Base-by-base conservation (phyloP, 2,888 invertebrate species). In the Capitulum mitella region DNA sequence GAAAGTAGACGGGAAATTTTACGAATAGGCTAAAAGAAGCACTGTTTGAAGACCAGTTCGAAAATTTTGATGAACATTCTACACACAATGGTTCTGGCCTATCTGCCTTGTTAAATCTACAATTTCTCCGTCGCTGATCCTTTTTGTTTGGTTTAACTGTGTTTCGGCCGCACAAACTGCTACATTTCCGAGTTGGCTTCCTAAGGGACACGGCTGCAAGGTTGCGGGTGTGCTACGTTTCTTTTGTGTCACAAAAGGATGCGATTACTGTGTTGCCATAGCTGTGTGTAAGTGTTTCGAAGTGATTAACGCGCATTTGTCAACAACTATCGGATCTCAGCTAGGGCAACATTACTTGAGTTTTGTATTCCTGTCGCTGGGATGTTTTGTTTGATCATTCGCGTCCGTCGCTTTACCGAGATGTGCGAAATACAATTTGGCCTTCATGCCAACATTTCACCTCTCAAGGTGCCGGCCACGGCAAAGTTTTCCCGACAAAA, bases 211-310 rank as follows among this genome's bases (percentile, higher is more conserved):
- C 54, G 26, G 54, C 6, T 2, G 16, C 48, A 26, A 19, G 26
- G 26, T 26, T 26, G 54, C 29, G 64, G 34, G 37, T 12, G 64
- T 64, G 64, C 64, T 22, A 37, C 37, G 34, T 37, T 37, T 64
- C 64, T 6, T 29, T 51, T 75, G 75, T 22, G 48, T 32, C 32
- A 22, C 40, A 43, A 43, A 29, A 51, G 46, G 54, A 76, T n/a
- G 51, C 54, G 34, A 8, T 54, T 74, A 54, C 75, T 75, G 70
- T 19, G 19, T 32, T 26, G 51, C 48, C 51, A 40, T 48, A 61
- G 29, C 51, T 19, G 64, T 64, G 64, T 64, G 34, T 70, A 19
- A 14, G 34, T 77, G 77, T 77, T 29, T 51, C n/a, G 19, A 58
- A 34, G 0, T 43, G 6, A 48, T 77, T 48, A 29, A 61, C 22